Base-by-base conservation (phyloP, 1,140 invertebrate species). In the Oedothorax gibbosus region DNA sequence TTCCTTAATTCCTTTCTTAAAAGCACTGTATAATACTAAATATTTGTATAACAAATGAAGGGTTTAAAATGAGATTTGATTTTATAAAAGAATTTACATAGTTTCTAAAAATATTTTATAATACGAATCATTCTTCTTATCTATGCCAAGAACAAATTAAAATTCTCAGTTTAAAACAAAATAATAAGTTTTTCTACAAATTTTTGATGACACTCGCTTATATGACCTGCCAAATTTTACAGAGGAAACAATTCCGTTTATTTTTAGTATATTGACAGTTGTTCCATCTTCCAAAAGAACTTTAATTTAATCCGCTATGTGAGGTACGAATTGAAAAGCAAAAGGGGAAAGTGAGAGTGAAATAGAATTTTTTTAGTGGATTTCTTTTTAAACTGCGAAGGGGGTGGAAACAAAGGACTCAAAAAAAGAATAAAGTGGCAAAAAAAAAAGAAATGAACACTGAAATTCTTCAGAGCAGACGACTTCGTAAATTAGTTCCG, bases 401-500 rank as follows among this genome's bases (percentile, higher is more conserved):
- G 78, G 78, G 54, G 10, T 18, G 51, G 78, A 65, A 80, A 80
- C 65, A 53, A 71, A 81, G 51, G 78, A 71, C 50, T 81, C 64
- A 54, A 21, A 50, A 50, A 68, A 71, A 50, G 57, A 80, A 49
- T 50, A 57, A 81, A 35, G 35, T 35, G 35, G 35, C 35, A 35
- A 35, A 35, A 35, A 35, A 35, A 35, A 35, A 18, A 64, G 60
- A 53, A 51, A 68, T 57, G 21, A 18, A 57, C 21, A 71, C 78
- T 79, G 51, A 56, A 62, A 71, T 71, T 71, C 54, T 54, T 71
- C n/a, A 35, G 35, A 35, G 20, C 51, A 81, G 54, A 21, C 66
- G 78, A 81, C 66, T 81, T 81, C 78, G 78, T 81, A 81, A 81
- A 81, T 81, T 81, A 81, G 78, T 81, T 81, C 78, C 78, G 78